phyloP scores from a whole-genome alignment of 2,113 vertebrate genomes.

The Pteruthius melanotis region DNA sequence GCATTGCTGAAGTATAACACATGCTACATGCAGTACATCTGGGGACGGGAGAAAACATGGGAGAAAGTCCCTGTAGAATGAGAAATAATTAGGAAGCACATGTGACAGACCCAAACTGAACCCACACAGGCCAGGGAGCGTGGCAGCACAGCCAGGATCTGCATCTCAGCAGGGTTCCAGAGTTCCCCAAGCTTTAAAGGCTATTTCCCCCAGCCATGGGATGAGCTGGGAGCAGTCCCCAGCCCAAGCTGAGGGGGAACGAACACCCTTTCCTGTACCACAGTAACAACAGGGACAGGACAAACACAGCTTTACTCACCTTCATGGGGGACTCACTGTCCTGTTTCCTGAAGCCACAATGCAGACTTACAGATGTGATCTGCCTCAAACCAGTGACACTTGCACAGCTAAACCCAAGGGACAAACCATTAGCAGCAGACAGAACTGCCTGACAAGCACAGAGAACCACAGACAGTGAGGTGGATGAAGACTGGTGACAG shows the following conservation, averaged over 20 bases:
- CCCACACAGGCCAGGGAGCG: background rate
- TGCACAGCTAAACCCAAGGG: background rate
- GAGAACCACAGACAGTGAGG: background rate
- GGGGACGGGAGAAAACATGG: fast-evolving
- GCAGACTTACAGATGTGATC: background rate
- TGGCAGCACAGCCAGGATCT: background rate
- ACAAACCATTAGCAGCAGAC: background rate
- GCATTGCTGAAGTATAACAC: background rate
- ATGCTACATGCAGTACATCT: fast-evolving
- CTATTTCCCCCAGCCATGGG: background rate
- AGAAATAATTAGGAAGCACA: background rate
- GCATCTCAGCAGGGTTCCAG: background rate
- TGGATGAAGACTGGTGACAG: background rate
- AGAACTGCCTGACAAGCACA: background rate
- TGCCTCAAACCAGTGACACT: background rate
- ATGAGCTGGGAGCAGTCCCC: background rate
- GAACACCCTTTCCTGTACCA: background rate
- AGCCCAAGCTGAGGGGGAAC: background rate
- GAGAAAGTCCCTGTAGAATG: background rate
- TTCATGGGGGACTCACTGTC: background rate
- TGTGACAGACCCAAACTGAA: fast-evolving
- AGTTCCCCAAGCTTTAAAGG: background rate
- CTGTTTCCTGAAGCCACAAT: background rate
- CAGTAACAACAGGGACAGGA: background rate
- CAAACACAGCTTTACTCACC: background rate